Evolutionary conservation across 2,797 vertebrate genomes (phyloP), one percentile per base, ranked within the genome.

Genomic region (Sebastes diaconus): DNA sequence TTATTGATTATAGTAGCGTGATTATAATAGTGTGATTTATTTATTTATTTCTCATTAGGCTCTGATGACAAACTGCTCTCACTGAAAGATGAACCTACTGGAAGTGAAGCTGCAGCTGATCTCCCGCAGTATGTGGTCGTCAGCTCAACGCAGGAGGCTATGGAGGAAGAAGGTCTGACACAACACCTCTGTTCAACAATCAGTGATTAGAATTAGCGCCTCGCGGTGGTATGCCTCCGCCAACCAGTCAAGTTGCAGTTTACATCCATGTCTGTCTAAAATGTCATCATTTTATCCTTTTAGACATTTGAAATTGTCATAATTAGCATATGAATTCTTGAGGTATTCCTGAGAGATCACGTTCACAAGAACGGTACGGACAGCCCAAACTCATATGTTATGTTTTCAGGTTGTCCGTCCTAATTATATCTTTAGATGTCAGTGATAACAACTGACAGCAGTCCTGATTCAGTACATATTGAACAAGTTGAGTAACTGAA

Each of bases 141-240:
- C 60, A 46, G 7, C 12, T 1, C 2, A 6, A 32, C 39, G 0
- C 67, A 85, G 29, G 59, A 59, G 11, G 11, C 59, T 73, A 39
- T 52, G 59, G 54, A 79, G 12, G 81, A 89, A 50, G 0, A 68
- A 88, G 92, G 91, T 93, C 8, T 54, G 5, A 75, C 42, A 76
- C 3, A 67, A 59, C 57, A 32, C 18, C 14, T 76, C 34, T 79
- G 10, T 71, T 70, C 12, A 59, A 46, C n/a, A 1, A 63, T 39
- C 16, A 52, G 10, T 27, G 61, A 27, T 34, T n/a, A 52, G 50
- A 52, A 52, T 52, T 52, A 52, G 0, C 50, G 8, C 50, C 50
- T 52, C 0, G 8, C 1, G 50, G 50, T n/a, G 0, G 20, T 52
- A 10, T 52, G 50, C 50, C 20, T 0, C 50, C 9, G 9, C 50